Percentiles rank a stretch among this genome's conserved stretches.
Conservation (phyloP, 1,140 invertebrate genomes). For the Aphidius gifuensis region DNA sequence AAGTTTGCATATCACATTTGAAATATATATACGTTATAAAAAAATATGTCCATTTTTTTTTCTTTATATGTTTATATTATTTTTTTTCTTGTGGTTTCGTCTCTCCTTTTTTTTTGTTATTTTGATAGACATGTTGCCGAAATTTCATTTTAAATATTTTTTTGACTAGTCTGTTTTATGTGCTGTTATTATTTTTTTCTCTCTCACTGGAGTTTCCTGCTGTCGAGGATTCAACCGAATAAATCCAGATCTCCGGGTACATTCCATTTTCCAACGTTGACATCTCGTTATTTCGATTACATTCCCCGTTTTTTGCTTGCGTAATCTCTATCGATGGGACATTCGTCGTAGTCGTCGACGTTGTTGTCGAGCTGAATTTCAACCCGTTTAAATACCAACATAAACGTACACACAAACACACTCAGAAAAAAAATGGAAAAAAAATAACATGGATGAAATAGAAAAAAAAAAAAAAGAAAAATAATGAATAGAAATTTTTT, state of each 20-base stretch:
- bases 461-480: too few species aligned
- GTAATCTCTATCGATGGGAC: conserved; percentile 40
- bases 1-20: too few species aligned
- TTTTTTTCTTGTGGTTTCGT: too few species aligned
- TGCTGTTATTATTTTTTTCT: background rate
- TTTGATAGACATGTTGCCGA: conserved; percentile 4
- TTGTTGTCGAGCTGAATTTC: conserved; percentile 12
- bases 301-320: conserved; percentile 34
- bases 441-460: too few species aligned
- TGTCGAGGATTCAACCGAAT: conserved; percentile 25
- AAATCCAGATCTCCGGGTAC: conserved; percentile 34
- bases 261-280: conserved; percentile 39
- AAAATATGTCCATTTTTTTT: too few species aligned
- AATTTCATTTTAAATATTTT: conserved; percentile 9
- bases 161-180: background rate
- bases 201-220: conserved; percentile 20
- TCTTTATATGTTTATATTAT: too few species aligned
- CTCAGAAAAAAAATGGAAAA: too few species aligned
- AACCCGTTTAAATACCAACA: conserved; percentile 5
- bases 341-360: background rate
- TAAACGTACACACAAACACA: too few species aligned
- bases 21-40: too few species aligned
- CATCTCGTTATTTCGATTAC: conserved; percentile 44
- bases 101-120: too few species aligned
- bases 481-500: too few species aligned